Evolutionary conservation across 2,797 vertebrate genomes (phyloP), one percentile per base, ranked within the genome.

Genomic region (Sternotherus odoratus): DNA sequence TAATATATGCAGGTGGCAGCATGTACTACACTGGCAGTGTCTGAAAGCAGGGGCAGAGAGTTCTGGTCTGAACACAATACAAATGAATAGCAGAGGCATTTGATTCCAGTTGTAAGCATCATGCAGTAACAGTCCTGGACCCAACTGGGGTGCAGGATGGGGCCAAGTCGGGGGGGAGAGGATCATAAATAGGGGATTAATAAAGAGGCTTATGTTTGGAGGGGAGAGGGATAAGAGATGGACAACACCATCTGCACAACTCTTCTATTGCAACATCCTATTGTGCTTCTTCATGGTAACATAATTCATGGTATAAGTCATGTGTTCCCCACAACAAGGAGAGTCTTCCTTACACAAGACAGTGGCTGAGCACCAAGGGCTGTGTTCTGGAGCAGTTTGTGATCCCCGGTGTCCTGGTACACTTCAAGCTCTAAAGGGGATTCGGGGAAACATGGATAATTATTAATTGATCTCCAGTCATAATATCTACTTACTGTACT

Each of bases 281-380:
- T 12, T 28, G 39, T 46, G 13, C 72, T 74, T 26, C 72, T 28
- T 23, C 12, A 46, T 46, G 51, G 56, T 46, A 74, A 74, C 8
- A 12, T 8, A 57, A 10, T 2, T 86, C n/a, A 56, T 17, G 3
- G 6, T 66, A 36, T 75, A 2, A 74, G 21, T 36, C 69, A 11
- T 24, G 12, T 30, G 1, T 30, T 60, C n/a, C 1, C 0, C 33
- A 6, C 2, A 57, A 79, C 48, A 82, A 24, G 63, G 77, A 12
- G 4, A 49, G 2, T 54, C 2, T 17, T 77, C 57, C n/a, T 72
- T 85, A 48, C 46, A 66, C 2, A 12, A 26, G 74, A 48, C 9
- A 16, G 36, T 19, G 28, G 79, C 26, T 30, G 5, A 39, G 1
- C 21, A 60, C 8, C 23, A 60, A 9, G 79, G 39, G n/a, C 4